phyloP scores from a whole-genome alignment of 2,797 vertebrate genomes.

The Tragopan temminckii region DNA sequence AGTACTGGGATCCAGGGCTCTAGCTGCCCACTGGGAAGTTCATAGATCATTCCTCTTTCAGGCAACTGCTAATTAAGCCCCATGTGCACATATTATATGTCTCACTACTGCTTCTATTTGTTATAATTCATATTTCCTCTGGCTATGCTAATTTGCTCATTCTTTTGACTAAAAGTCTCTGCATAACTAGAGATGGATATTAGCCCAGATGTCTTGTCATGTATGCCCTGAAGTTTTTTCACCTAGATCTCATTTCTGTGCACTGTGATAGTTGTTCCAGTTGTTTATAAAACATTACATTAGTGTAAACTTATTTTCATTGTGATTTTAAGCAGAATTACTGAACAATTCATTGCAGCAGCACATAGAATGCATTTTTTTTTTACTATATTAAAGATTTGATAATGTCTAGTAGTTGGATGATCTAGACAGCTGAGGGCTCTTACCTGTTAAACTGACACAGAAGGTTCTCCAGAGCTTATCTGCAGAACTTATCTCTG shows the following conservation, averaged over 20 bases:
- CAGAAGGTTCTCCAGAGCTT: not conserved
- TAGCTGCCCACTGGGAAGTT: not conserved
- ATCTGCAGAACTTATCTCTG: not conserved
- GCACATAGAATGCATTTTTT: not conserved
- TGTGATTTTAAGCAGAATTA: not conserved
- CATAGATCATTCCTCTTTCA: not conserved
- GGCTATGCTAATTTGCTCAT: not conserved
- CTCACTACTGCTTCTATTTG: not conserved
- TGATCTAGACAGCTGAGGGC: not conserved
- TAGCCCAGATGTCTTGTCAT: not conserved
- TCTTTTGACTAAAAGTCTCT: not conserved
- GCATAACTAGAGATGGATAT: not conserved
- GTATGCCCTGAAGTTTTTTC: not conserved
- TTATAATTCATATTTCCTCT: not conserved
- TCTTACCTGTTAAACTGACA: not conserved
- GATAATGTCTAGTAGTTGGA: not conserved
- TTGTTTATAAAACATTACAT: not conserved
- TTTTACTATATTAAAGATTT: not conserved
- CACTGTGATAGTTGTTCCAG: not conserved
- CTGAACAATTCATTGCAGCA: not conserved
- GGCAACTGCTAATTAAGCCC: not conserved
- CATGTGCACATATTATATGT: not conserved
- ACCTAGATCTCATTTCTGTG: not conserved
- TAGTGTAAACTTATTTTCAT: not conserved
- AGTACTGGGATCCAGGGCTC: not conserved